Percentiles rank a stretch among this genome's conserved stretches.
Conservation (phyloP, 2,113 vertebrate genomes). For the Brevimyrus niger region DNA sequence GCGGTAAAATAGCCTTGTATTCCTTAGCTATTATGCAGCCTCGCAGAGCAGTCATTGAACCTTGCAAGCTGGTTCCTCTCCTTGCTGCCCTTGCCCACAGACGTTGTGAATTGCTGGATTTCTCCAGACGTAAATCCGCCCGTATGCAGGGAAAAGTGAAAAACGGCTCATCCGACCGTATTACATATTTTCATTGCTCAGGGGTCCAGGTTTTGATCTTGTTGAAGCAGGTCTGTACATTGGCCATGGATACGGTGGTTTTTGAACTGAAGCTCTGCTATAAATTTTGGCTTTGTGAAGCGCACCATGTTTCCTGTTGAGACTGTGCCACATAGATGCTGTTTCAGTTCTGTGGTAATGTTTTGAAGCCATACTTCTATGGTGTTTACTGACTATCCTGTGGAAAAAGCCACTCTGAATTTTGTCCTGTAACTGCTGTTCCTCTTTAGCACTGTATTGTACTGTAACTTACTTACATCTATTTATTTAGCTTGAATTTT, state of each 20-base stretch:
- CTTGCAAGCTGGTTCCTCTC: too few species aligned
- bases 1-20: background rate
- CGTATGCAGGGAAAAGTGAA: background rate
- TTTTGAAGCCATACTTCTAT: background rate
- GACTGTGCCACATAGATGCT: background rate
- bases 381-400: background rate
- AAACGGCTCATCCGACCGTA: background rate
- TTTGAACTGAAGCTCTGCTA: background rate
- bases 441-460: background rate
- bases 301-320: background rate
- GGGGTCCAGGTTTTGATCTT: background rate
- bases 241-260: background rate
- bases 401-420: background rate
- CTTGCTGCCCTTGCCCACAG: background rate
- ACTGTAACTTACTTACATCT: background rate
- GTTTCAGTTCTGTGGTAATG: background rate
- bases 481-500: background rate
- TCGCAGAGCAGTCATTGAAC: background rate
- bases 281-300: background rate
- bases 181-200: background rate
- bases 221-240: background rate
- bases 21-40: background rate
- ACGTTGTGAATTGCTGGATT: background rate
- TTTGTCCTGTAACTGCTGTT: background rate
- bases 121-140: background rate